phyloP scores from a whole-genome alignment of 2,113 vertebrate species.

The Dendrocopos noguchii region DNA sequence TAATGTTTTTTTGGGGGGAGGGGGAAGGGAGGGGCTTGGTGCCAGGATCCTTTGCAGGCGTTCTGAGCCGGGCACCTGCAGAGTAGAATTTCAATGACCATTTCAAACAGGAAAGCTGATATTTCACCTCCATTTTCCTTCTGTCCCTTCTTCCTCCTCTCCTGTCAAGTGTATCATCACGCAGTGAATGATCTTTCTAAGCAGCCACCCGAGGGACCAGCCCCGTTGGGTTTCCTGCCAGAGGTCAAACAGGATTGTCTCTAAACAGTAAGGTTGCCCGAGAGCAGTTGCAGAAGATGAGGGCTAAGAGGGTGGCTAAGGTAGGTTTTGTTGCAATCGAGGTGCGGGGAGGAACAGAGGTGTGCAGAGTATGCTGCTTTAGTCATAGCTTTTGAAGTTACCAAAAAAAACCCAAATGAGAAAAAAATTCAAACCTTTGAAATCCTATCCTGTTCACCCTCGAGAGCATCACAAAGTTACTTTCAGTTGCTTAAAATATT shows the following conservation, averaged over 20 bases:
- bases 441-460: constrained; percentile 64
- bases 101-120: constrained; percentile 25
- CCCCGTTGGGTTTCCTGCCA: background rate
- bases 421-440: constrained; percentile 39
- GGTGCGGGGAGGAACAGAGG: constrained; percentile 14
- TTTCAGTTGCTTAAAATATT: constrained; percentile 74
- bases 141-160: constrained; percentile 46
- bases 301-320: constrained; percentile 47
- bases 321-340: constrained; percentile 17
- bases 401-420: constrained; percentile 64
- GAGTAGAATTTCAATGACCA: background rate
- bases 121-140: constrained; percentile 13
- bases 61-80: background rate
- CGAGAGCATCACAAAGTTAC: constrained; percentile 71
- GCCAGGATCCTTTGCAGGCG: background rate
- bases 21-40: background rate
- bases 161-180: background rate
- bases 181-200: background rate
- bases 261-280: background rate
- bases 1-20: too few relatives aligned
- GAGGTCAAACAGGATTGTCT: background rate
- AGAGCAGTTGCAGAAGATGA: constrained; percentile 19
- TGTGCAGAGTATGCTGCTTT: constrained; percentile 70
- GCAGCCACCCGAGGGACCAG: background rate
- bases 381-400: constrained; percentile 73